Evolutionary conservation across 2,888 invertebrate species (phyloP).

Genomic region (Chloroclystis v-ata): DNA sequence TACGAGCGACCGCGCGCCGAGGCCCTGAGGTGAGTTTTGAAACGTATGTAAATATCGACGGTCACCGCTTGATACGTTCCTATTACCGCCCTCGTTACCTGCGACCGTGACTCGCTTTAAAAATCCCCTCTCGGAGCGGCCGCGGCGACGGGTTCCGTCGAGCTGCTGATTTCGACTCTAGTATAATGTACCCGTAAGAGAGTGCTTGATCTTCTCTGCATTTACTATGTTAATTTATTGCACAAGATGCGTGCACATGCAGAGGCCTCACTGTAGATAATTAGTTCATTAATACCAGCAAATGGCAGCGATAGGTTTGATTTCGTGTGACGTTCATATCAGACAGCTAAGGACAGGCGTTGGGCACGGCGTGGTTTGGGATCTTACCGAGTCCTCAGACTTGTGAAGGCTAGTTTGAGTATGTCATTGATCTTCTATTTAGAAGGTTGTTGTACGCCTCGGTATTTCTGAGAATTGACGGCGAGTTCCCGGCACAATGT

Average conservation of each 20-base stretch:
- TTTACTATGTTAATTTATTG: slow-evolving; percentile 47
- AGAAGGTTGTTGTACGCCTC: too few relatives aligned
- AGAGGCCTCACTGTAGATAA: slow-evolving; percentile 36
- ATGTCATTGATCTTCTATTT: too few relatives aligned
- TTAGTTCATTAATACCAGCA: slow-evolving; percentile 32
- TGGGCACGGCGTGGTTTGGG: too few relatives aligned
- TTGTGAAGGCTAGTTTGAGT: too few relatives aligned
- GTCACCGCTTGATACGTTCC: slow-evolving; percentile 19
- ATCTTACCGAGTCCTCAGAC: too few relatives aligned
- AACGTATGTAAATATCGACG: slow-evolving; percentile 27
- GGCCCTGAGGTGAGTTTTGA: slow-evolving; percentile 15
- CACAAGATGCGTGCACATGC: slow-evolving; percentile 40
- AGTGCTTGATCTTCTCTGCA: slow-evolving; percentile 48
- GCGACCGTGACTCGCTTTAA: slow-evolving; percentile 4
- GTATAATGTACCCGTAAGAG: slow-evolving; percentile 39
- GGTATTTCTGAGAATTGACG: too few relatives aligned
- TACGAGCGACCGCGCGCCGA: slow-evolving; percentile 12
- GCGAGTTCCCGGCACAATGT: too few relatives aligned
- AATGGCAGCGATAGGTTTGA: slow-evolving; percentile 34
- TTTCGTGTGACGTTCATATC: slow-evolving; percentile 56
- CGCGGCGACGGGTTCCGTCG: slow-evolving; percentile 12
- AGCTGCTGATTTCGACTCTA: slow-evolving; percentile 36
- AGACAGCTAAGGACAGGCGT: slow-evolving; percentile 56
- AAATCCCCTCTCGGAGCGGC: slow-evolving; percentile 13
- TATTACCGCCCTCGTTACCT: slow-evolving; percentile 16